phyloP scores from a whole-genome alignment of 1,140 invertebrate species.

The Macrocentrus cingulum region DNA sequence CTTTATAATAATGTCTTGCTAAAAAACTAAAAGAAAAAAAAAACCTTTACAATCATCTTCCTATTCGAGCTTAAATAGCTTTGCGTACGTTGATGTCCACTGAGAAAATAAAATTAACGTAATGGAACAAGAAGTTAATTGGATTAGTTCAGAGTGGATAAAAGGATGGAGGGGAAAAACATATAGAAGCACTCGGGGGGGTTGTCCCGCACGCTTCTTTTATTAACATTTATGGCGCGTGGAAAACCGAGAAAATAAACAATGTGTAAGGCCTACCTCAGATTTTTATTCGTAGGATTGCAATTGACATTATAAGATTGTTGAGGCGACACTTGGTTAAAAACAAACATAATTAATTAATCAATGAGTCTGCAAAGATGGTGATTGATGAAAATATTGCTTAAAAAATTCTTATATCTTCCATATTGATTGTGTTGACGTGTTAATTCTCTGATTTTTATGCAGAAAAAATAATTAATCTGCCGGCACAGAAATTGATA shows the following conservation, averaged over 20 bases:
- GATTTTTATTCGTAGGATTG: conserved; percentile 17
- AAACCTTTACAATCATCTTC: conserved; percentile 28
- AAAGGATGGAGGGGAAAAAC: not conserved
- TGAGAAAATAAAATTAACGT: too few species aligned
- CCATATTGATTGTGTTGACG: too few species aligned
- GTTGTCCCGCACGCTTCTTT: conserved; percentile 8
- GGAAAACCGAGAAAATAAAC: conserved; percentile 17
- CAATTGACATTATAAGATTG: too few species aligned
- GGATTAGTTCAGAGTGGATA: not conserved
- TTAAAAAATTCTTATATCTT: too few species aligned
- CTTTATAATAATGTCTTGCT: conserved; percentile 17
- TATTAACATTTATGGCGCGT: conserved; percentile 24
- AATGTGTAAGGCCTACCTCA: conserved; percentile 25
- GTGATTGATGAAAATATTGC: too few species aligned
- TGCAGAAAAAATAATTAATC: too few species aligned
- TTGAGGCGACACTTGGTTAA: too few species aligned
- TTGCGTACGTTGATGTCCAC: conserved; percentile 26
- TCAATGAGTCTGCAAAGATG: too few species aligned
- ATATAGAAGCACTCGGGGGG: conserved; percentile 16
- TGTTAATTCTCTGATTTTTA: too few species aligned
- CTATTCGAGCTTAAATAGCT: conserved; percentile 32
- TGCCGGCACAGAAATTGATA: too few species aligned
- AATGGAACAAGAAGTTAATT: conserved; percentile 12
- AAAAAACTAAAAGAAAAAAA: conserved; percentile 5
- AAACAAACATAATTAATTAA: too few species aligned